Base-by-base conservation (phyloP, 92 coral and sea anemone genomes). In the Zoanthus solanderi region DNA sequence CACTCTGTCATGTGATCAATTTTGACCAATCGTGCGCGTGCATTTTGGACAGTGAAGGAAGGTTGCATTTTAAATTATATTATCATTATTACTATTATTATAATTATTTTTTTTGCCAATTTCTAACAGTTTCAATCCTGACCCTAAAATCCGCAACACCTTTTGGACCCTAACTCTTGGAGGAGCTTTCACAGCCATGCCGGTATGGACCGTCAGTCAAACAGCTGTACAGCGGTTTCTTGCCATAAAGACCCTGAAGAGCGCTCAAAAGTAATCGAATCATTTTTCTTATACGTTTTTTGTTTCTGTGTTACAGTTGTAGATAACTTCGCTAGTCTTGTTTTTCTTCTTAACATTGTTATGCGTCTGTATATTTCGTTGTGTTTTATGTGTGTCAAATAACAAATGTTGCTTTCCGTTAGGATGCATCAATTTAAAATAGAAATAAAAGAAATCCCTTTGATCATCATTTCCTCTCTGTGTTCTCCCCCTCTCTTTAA, bases 201-300 rank as follows among this genome's bases (percentile, higher is more conserved):
- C 96, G 9, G 94, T 93, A 5, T 96, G 98, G 98, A 96, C 98
- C 12, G 98, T 96, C 44, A 96, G 97, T 83, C 98, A 96, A 93
- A 93, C 98, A 16, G 97, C 98, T 72, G 98, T 94, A 45, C 98
- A 96, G 92, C 91, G 98, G 86, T 96, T 96, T 92, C 90, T 96
- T 32, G 95, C 95, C 48, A 90, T 91, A 42, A 90, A 85, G 87
- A 50, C 92, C 12, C 67, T 80, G 8, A 91, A 91, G 77, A 82
- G 79, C 32, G 94, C 84, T 44, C 84, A 79, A 63, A 79, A 63
- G 84, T 79, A 63, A 69, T 6, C 32, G 6, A 69, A 11, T 34
- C 42, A 37, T 50, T 5, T 7, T 30, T 13, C 1, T 47, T 47
- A n/a, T 4, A 63, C 9, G 1, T 4, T 63, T 50, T 50, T 0